Evolutionary conservation across 2,113 vertebrate genomes (phyloP).

Genomic region (Mellivora capensis): DNA sequence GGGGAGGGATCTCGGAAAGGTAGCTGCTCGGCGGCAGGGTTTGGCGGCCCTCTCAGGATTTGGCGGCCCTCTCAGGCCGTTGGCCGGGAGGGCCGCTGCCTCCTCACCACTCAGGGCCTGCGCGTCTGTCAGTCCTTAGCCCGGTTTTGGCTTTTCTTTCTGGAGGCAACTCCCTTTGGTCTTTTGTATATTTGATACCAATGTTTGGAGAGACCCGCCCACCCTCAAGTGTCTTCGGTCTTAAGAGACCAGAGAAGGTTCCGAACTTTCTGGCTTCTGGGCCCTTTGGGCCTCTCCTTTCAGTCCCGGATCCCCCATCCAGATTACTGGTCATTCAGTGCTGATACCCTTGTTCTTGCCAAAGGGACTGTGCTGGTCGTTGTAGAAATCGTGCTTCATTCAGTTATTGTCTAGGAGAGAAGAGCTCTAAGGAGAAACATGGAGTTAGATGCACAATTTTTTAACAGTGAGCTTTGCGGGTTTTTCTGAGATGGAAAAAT

Average conservation of each 20-base stretch:
- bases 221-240: neutral
- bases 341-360: neutral
- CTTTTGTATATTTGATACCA: slow-evolving; percentile 5
- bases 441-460: neutral
- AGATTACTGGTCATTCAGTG: neutral
- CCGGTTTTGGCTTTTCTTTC: neutral
- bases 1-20: neutral
- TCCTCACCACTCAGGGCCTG: neutral
- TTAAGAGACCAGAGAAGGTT: neutral
- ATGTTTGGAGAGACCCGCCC: neutral
- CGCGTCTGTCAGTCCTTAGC: neutral
- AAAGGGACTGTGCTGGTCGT: neutral
- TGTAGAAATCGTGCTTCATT: slow-evolving; percentile 23
- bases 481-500: neutral
- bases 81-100: neutral
- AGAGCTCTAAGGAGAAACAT: slow-evolving; percentile 36
- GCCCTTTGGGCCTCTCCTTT: neutral
- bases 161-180: neutral
- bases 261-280: neutral
- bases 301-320: neutral
- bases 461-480: neutral
- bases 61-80: neutral
- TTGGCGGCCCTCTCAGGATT: neutral
- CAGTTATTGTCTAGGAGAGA: slow-evolving; percentile 60
- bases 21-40: neutral